Conservation (phyloP, 1,140 invertebrate genomes). For the Drosophila insularis region DNA sequence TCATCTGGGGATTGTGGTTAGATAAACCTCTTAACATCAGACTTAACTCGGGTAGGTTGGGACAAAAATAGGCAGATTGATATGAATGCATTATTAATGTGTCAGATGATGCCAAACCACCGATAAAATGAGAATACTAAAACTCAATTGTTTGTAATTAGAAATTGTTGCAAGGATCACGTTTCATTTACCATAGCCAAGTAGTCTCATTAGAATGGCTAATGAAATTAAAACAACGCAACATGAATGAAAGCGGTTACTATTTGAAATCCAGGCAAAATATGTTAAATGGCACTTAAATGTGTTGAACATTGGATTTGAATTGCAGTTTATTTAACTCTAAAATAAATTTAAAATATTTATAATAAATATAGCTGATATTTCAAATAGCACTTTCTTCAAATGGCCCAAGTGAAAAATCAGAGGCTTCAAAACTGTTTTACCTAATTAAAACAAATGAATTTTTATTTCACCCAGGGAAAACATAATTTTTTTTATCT, state of each 20-base stretch:
- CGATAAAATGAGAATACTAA: background rate
- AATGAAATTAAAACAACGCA: background rate
- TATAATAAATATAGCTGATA: too few relatives aligned
- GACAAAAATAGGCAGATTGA: background rate
- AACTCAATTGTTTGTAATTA: constrained; percentile 9
- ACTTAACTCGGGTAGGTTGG: background rate
- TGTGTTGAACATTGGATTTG: too few relatives aligned
- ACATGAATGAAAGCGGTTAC: background rate
- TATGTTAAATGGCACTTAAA: background rate
- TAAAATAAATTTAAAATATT: too few relatives aligned
- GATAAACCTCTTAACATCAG: constrained; percentile 2
- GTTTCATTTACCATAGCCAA: background rate
- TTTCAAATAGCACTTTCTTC: too few relatives aligned
- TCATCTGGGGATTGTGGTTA: constrained; percentile 43
- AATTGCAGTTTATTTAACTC: too few relatives aligned
- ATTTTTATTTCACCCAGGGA: too few relatives aligned
- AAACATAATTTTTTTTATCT: too few relatives aligned
- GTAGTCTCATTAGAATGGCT: background rate
- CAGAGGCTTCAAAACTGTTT: too few relatives aligned
- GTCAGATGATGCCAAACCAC: background rate
- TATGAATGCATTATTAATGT: constrained; percentile 40
- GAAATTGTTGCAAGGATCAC: background rate
- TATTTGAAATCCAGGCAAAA: background rate
- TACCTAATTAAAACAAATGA: too few relatives aligned
- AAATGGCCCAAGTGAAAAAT: too few relatives aligned